Base-by-base conservation (phyloP, 2,888 invertebrate species). In the Plebejus anna region DNA sequence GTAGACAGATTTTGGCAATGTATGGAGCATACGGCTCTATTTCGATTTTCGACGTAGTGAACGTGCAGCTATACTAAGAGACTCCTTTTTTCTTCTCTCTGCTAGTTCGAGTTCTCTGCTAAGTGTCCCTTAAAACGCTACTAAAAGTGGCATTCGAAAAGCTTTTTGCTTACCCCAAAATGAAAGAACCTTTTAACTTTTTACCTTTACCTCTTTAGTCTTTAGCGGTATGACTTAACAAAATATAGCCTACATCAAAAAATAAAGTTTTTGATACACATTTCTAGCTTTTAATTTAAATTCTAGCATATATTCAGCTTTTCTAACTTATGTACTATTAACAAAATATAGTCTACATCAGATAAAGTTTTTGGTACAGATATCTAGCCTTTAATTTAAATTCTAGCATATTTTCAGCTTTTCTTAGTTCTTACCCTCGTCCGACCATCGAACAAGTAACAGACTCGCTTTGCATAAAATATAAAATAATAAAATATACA, bases 391-490 rank as follows among this genome's bases (percentile, higher is more conserved):
- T 11, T 47, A 2, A 47, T 55, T 51, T 51, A 13, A 13, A 55
- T 55, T 1, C 55, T 55, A 55, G 55, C 55, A 55, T 13, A 0
- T 51, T 16, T 47, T 47, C 47, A 47, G 47, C 11, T 47, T 47
- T 47, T 47, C 47, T 36, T 16, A 51, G 22, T 55, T 81, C 92
- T 92, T 88, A 92, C 91, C 91, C 91, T 85, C 79, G 83, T 81
- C 76, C 90, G 89, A 82, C 89, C 90, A 84, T 91, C 92, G 84
- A 91, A 91, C 92, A 92, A 90, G 85, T 89, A 90, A 71, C 86
- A 79, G 80, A 89, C 80, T 80, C 90, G 91, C 92, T 91, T 85
- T 3, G 51, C 6, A 73, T 78, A 81, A 78, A 79, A 76, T 55
- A 55, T 55, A 55, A 55, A 55, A 55, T 16, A 55, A 79, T 73